Evolutionary conservation across 2,888 invertebrate species (phyloP).

Genomic region (Anoplius nigerrimus): DNA sequence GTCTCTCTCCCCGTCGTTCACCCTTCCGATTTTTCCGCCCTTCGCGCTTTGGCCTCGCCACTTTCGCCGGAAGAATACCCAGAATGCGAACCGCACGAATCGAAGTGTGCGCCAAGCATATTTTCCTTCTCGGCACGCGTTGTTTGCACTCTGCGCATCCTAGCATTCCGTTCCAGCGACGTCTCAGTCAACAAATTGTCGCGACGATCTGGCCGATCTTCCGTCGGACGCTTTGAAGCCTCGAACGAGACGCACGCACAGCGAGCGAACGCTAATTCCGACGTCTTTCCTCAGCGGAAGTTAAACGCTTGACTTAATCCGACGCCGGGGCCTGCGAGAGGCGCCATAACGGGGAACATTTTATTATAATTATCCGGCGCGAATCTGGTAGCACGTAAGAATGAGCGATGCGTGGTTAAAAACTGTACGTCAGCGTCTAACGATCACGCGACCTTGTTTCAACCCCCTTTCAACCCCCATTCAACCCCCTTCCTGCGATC

Average conservation of each 20-base stretch:
- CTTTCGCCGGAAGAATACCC: too few species aligned
- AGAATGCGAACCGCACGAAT: too few species aligned
- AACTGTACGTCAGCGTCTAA: not conserved
- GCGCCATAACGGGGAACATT: constrained; percentile 9
- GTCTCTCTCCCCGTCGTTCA: too few species aligned
- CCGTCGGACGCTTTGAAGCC: too few species aligned
- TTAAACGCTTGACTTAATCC: constrained; percentile 1
- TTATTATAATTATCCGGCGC: constrained; percentile 5
- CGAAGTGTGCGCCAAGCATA: too few species aligned
- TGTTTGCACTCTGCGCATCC: too few species aligned
- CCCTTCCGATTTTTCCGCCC: too few species aligned
- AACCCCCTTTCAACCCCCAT: not conserved
- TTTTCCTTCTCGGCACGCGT: too few species aligned
- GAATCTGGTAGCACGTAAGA: constrained; percentile 14
- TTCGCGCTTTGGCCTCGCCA: too few species aligned
- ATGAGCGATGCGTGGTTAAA: constrained; percentile 13
- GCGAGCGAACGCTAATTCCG: not conserved
- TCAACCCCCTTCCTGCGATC: not conserved
- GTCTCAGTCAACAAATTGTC: too few species aligned
- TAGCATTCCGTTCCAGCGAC: too few species aligned
- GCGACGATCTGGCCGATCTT: too few species aligned
- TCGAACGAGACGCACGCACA: not conserved
- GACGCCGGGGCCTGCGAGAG: not conserved
- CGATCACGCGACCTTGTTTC: constrained; percentile 17
- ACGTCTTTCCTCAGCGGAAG: not conserved